Conservation (phyloP, 1,140 invertebrate genomes). For the Pseudomyrmex gracilis region DNA sequence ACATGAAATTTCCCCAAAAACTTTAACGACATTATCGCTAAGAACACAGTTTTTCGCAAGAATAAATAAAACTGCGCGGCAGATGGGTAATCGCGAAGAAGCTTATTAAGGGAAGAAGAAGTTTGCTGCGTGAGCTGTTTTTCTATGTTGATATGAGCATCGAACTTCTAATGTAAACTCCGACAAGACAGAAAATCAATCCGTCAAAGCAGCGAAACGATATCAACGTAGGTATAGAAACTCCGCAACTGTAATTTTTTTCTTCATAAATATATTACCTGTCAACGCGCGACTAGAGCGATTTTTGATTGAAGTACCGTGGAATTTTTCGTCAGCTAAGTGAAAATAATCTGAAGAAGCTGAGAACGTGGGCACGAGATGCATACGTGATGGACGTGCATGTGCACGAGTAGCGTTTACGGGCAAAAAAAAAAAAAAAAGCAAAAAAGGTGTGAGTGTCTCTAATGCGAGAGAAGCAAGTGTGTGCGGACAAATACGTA, state of each 20-base stretch:
- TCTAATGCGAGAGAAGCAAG: background rate
- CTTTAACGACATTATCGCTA: too few relatives aligned
- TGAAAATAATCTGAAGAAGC: background rate
- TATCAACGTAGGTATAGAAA: constrained; percentile 3
- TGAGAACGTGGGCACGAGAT: background rate
- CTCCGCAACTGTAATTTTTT: background rate
- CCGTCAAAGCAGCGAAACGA: constrained; percentile 13
- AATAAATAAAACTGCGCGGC: background rate
- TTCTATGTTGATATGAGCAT: constrained; percentile 6
- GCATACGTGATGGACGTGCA: background rate
- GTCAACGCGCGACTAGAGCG: background rate
- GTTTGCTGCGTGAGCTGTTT: constrained; percentile 14
- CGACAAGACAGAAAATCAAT: constrained; percentile 35
- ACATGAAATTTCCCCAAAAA: too few relatives aligned
- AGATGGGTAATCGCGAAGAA: constrained; percentile 22
- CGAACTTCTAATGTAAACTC: background rate
- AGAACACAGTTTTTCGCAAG: background rate
- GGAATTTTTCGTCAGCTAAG: constrained; percentile 1
- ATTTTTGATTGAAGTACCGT: background rate
- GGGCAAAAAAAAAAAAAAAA: background rate
- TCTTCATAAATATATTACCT: constrained; percentile 1
- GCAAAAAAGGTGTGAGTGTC: background rate
- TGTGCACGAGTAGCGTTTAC: background rate
- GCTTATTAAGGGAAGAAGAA: constrained; percentile 3
- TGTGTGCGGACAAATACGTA: background rate